Conservation (phyloP, 1,140 invertebrate genomes). For the Whitmania pigra region DNA sequence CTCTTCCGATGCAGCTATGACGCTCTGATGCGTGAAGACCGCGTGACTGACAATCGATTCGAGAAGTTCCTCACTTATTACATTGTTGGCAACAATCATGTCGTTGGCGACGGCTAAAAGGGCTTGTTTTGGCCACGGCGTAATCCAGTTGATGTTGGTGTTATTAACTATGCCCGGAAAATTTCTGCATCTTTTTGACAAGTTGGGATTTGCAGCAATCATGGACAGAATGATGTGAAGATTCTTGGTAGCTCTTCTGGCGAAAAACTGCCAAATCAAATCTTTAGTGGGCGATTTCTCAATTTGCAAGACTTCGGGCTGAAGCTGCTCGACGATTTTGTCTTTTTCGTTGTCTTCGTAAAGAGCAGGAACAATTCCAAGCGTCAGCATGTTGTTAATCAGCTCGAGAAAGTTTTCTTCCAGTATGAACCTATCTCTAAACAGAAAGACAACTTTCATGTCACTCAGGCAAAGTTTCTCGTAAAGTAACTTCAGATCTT, state of each 20-base stretch:
- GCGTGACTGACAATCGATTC: constrained; percentile 62
- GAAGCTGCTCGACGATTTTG: constrained; percentile 52
- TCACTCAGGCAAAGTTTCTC: constrained; percentile 60
- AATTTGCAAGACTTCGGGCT: constrained; percentile 54
- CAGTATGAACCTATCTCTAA: constrained; percentile 61
- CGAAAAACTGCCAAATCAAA: constrained; percentile 44
- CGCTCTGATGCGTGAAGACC: constrained; percentile 63
- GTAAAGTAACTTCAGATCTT: constrained; percentile 69
- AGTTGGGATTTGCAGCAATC: constrained; percentile 43
- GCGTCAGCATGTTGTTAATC: constrained; percentile 76
- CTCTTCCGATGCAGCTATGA: constrained; percentile 56
- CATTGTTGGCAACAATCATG: constrained; percentile 48
- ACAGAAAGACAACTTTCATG: constrained; percentile 66
- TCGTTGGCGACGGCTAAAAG: constrained; percentile 59
- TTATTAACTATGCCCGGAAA: constrained; percentile 45
- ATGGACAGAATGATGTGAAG: constrained; percentile 45
- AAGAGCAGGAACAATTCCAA: constrained; percentile 67
- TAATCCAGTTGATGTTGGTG: constrained; percentile 45
- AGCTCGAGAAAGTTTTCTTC: constrained; percentile 64
- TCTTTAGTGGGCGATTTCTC: constrained; percentile 56
- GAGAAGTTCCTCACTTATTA: constrained; percentile 50
- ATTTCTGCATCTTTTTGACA: constrained; percentile 43
- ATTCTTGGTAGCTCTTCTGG: constrained; percentile 47
- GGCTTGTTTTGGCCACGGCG: constrained; percentile 45
- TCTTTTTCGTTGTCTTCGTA: constrained; percentile 78